A percentile compares a stretch with the other conserved stretches of the same genome.
Conservation (phyloP, 2,113 vertebrate genomes). For the Triplophysa rosa region DNA sequence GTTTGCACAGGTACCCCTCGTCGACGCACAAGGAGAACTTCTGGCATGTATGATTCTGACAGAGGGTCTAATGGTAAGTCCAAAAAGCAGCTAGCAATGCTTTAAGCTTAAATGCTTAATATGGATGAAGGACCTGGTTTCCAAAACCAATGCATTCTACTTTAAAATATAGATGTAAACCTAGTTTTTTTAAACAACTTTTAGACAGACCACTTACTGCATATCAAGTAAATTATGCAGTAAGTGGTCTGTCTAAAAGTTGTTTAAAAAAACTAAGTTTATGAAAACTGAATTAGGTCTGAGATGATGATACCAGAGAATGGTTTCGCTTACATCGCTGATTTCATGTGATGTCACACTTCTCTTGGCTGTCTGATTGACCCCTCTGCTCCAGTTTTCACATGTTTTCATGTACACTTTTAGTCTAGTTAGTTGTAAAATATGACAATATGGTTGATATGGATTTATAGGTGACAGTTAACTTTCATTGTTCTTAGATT, state of each 20-base stretch:
- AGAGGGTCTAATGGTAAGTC: constrained; percentile 74
- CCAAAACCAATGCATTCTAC: no score
- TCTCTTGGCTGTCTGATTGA: constrained; percentile 52
- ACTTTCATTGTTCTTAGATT: constrained; percentile 65
- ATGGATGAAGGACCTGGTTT: no score
- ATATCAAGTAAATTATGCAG: no score
- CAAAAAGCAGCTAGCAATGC: not conserved
- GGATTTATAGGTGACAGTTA: not conserved
- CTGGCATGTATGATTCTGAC: constrained; percentile 82
- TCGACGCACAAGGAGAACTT: constrained; percentile 77
- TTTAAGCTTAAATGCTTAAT: no score
- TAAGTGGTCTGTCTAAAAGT: constrained; percentile 72
- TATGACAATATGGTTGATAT: not conserved
- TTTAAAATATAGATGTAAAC: no score
- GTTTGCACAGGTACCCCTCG: constrained; percentile 69
- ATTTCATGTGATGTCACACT: constrained; percentile 43
- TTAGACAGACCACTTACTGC: no score
- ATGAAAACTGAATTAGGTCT: constrained; percentile 4
- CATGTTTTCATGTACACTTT: not conserved
- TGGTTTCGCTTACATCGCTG: constrained; percentile 50
- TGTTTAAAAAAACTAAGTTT: not conserved
- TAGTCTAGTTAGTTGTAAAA: not conserved
- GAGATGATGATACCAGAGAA: constrained; percentile 48
- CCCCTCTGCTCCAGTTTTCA: not conserved
- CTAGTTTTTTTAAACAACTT: no score